A percentile compares a stretch with the other conserved stretches of the same genome.
phyloP scores from a whole-genome alignment of 2,888 invertebrate genomes.

The Lycophotia porphyrea region DNA sequence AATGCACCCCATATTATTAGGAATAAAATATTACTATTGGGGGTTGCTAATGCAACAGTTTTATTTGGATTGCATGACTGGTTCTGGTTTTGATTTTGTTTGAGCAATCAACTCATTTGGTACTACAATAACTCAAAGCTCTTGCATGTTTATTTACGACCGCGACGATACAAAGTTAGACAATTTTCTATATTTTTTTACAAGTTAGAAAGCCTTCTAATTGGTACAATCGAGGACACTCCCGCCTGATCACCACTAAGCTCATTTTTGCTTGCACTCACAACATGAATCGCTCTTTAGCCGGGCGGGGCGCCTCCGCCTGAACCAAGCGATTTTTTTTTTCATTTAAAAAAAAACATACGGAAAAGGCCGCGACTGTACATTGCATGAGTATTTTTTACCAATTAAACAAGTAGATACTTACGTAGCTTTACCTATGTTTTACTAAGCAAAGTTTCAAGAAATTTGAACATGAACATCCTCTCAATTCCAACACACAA shows the following conservation, averaged over 20 bases:
- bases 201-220: neutral
- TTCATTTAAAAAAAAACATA: too few relatives aligned
- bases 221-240: too few relatives aligned
- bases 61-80: constrained; percentile 51
- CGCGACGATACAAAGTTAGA: neutral
- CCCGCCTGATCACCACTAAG: too few relatives aligned
- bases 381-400: neutral
- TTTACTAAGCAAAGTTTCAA: neutral
- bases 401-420: neutral
- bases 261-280: too few relatives aligned
- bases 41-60: constrained; percentile 47
- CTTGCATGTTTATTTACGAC: neutral
- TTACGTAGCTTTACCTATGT: neutral
- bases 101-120: constrained; percentile 33
- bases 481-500: constrained; percentile 67
- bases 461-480: constrained; percentile 64
- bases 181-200: neutral
- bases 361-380: too few relatives aligned
- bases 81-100: constrained; percentile 45
- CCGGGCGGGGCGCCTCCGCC: too few relatives aligned
- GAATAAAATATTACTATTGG: constrained; percentile 43
- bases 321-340: too few relatives aligned
- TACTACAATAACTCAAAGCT: neutral
- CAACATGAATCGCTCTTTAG: too few relatives aligned
- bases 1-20: constrained; percentile 45